A percentile compares a stretch with the other conserved stretches of the same genome.
Evolutionary conservation across 2,113 vertebrate species (phyloP).

Genomic region (Trematomus loennbergii): DNA sequence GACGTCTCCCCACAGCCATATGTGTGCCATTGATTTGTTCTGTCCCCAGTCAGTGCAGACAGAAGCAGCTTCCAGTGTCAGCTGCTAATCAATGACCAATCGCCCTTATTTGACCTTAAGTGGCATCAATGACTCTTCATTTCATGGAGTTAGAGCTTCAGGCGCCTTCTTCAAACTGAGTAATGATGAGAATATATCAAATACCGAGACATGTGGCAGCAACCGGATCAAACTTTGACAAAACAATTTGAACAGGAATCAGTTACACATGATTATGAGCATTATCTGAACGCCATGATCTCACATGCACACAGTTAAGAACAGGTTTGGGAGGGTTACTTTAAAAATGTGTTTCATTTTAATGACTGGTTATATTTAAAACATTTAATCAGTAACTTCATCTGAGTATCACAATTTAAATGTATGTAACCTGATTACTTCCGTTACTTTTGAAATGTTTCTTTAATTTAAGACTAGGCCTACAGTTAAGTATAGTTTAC

Average conservation of each 20-base stretch:
- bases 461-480: no score
- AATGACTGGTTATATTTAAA: no score
- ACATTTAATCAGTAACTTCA: no score
- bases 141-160: slow-evolving; percentile 19
- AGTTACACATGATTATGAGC: background rate
- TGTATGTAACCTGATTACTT: no score
- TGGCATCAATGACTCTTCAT: slow-evolving; percentile 45
- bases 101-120: slow-evolving; percentile 35
- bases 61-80: slow-evolving; percentile 29
- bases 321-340: no score
- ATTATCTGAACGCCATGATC: background rate
- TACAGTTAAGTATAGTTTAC: no score
- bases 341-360: no score
- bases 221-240: background rate
- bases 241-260: background rate
- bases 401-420: no score
- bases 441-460: no score
- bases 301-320: background rate
- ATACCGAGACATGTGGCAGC: background rate
- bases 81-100: slow-evolving; percentile 33
- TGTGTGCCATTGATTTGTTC: slow-evolving; percentile 56
- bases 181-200: background rate
- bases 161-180: slow-evolving; percentile 3
- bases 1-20: slow-evolving; percentile 29
- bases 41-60: slow-evolving; percentile 9